Evolutionary conservation across 2,797 vertebrate genomes (phyloP), one percentile per base, ranked within the genome.

Genomic region (Chloroceryle amazona): DNA sequence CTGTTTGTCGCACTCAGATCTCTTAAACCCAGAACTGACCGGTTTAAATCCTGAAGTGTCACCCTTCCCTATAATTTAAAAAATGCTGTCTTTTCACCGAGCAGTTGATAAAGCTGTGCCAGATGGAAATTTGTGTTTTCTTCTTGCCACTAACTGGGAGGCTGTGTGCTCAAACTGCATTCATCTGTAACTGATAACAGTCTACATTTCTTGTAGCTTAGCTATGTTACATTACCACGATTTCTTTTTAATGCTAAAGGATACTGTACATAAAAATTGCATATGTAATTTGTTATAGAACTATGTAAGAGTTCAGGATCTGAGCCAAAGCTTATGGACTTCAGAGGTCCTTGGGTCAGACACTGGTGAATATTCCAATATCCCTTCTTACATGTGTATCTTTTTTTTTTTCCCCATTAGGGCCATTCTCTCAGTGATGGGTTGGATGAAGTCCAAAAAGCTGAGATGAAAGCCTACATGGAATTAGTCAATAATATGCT

Each of bases 401-500:
- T 57, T 10, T 19, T 31, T 11, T 58, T 79, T 31, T 13, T n/a
- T 57, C 37, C 37, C 46, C 44, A 85, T 81, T 97, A 99, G 99
- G 99, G 99, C 94, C 99, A 99, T 98, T 99, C 99, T 94, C 98
- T 99, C 97, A 99, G 99, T 86, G 99, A 99, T 57, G 98, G 99
- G 18, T 96, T 99, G 96, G 99, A 99, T 96, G 99, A 99, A 84
- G 98, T 99, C 86, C 99, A 99, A 95, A 99, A 99, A 97, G 99
- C 99, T 73, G 99, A 99, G 97, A 99, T 99, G 99, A 99, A 99
- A 97, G 99, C 99, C 25, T 99, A 99, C 98, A 99, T 99, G 99
- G 99, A 99, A 98, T 96, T 99, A 97, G 99, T 99, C 97, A 99
- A 99, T 98, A 99, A 99, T 97, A 99, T 99, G 99, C 98, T 99